phyloP scores from a whole-genome alignment of 2,888 invertebrate genomes.

The Agriopis leucophaearia region DNA sequence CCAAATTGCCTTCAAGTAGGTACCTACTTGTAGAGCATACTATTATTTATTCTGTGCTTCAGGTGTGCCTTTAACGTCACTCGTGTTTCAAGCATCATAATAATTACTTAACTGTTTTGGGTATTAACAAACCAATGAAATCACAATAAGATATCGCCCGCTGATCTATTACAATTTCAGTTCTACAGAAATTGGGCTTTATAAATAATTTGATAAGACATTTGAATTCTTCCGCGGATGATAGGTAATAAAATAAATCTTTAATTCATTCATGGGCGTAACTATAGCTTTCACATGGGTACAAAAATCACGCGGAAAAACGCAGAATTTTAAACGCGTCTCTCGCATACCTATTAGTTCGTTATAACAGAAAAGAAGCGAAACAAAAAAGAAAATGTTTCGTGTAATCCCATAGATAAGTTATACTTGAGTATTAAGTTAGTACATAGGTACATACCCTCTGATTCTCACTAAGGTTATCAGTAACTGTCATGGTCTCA shows the following conservation, averaged over 20 bases:
- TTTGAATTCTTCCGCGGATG: background rate
- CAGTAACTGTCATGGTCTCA: constrained; percentile 63
- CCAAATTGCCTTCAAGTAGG: too few species aligned
- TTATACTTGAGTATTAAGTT: background rate
- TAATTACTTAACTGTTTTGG: background rate
- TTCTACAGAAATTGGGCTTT: background rate
- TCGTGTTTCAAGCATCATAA: background rate
- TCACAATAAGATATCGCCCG: constrained; percentile 1
- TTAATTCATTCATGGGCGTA: too few species aligned
- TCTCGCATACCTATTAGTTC: too few species aligned
- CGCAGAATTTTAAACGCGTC: too few species aligned
- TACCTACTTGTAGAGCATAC: too few species aligned
- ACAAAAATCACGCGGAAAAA: too few species aligned
- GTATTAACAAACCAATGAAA: constrained; percentile 8
- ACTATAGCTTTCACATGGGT: too few species aligned
- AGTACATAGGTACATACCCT: constrained; percentile 65
- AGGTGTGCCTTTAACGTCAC: background rate
- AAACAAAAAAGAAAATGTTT: too few species aligned
- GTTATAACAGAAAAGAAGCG: too few species aligned
- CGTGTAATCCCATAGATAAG: too few species aligned
- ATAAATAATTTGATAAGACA: background rate
- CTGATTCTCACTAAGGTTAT: constrained; percentile 70
- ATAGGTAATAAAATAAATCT: background rate
- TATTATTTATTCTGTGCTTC: too few species aligned
- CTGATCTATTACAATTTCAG: background rate